Base-by-base conservation (phyloP, 2,113 vertebrate genomes). In the Hyaena hyaena region DNA sequence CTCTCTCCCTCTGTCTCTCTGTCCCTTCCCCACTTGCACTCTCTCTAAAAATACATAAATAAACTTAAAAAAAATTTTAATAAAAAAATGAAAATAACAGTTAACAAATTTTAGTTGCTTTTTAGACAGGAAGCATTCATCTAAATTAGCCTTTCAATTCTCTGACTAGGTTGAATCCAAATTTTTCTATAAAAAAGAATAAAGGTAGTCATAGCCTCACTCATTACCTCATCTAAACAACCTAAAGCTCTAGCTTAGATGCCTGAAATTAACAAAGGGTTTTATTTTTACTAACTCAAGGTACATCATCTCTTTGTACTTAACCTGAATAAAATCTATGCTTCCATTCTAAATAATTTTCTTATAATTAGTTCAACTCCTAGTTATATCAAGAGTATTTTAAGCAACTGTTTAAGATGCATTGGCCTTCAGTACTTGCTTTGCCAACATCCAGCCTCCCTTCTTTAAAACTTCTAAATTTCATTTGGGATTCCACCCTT, bases 181-280 rank as follows among this genome's bases (percentile, higher is more conserved):
- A 66, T 66, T 81, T 48, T 94, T 39, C 93, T 95, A 61, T 69
- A 17, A 55, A 58, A 76, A 94, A 61, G 28, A 90, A 88, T 58
- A 68, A 95, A 95, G 19, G 7, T 43, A 28, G 35, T 23, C 23
- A 71, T 35, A 58, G 15, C 16, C 35, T 55, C 53, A 89, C 23
- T 24, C 43, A 53, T 39, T 88, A 88, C 9, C 2, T 48, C 45
- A 81, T 90, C 28, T 35, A 96, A 84, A 90, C 45, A 90, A 80
- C 48, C 19, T 8, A 90, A 88, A 63, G 23, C 11, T 79, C 19
- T 48, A 66, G 3, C 21, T 93, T 88, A 81, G 23, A 66, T 28
- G 23, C 28, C n/a, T 82, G 50, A 81, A 94, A 71, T 92, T 58
- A 92, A 45, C 61, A 58, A 39, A 93, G 48, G 77, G 1, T 66